These are phyloP conservation scores for Erythrolamprus reginae DNA, from an alignment of 2,113 vertebrate species.

Conservation along the genomic window DNA sequence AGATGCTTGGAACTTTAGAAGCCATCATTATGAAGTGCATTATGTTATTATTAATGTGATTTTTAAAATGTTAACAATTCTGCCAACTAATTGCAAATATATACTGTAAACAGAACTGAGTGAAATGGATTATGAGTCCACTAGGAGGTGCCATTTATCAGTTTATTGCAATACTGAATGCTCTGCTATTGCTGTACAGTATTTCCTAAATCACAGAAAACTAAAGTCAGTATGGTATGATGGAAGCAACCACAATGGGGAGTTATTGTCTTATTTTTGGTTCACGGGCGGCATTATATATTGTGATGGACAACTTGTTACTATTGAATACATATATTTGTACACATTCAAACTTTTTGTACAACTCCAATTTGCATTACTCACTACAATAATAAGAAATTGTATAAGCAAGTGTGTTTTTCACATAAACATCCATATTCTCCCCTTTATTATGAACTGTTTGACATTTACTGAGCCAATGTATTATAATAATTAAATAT, in stretches of 20 bases:
- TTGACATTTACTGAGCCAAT: neutral
- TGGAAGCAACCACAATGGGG: neutral
- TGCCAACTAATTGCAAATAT: neutral
- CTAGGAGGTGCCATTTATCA: slow-evolving; percentile 52
- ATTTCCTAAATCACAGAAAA: neutral
- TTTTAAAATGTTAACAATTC: neutral
- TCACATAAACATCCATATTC: neutral
- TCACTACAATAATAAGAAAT: neutral
- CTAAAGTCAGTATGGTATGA: neutral
- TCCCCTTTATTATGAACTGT: neutral
- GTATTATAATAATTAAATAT: neutral
- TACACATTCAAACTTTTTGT: neutral
- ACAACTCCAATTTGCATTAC: neutral
- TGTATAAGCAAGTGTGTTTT: neutral
- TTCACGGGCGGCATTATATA: neutral
- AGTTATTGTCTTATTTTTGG: neutral
- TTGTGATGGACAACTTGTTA: neutral
- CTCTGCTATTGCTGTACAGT: neutral
- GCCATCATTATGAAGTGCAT: neutral
- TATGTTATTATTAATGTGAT: neutral
- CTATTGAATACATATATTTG: neutral
- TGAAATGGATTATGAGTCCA: neutral
- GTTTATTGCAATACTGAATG: neutral
- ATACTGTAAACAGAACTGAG: neutral
- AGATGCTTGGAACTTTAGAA: neutral